Evolutionary conservation across 2,113 vertebrate genomes (phyloP).

Genomic region (Potamarius usumacintae): DNA sequence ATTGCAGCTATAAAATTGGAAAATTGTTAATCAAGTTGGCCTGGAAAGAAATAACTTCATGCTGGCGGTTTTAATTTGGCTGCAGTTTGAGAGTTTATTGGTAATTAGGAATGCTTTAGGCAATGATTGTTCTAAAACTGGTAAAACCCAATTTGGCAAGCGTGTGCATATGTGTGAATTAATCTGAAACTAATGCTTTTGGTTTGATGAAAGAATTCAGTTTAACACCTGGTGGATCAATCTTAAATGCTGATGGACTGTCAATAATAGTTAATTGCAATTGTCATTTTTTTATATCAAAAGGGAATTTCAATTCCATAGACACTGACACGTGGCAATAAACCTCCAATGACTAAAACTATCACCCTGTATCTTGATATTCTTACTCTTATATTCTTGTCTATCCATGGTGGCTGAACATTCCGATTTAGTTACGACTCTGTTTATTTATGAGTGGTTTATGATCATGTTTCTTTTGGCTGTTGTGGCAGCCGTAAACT

Average conservation of each 20-base stretch:
- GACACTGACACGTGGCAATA: neutral
- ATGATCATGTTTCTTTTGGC: neutral
- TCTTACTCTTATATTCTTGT: neutral
- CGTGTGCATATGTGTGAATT: neutral
- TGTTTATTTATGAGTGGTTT: neutral
- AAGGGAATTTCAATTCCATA: neutral
- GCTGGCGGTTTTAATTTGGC: neutral
- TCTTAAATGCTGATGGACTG: neutral
- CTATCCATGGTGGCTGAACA: neutral
- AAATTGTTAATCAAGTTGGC: neutral
- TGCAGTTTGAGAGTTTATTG: neutral
- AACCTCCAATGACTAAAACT: neutral
- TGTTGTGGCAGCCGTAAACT: neutral
- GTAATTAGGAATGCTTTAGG: neutral
- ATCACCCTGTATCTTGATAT: neutral
- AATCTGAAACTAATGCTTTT: neutral
- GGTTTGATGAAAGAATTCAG: neutral
- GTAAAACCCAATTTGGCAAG: neutral
- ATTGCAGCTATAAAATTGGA: neutral
- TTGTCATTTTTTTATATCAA: neutral
- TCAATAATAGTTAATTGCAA: neutral
- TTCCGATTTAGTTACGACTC: neutral
- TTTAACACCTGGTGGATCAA: neutral
- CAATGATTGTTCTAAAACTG: neutral
- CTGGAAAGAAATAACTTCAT: neutral